phyloP scores from a whole-genome alignment of 2,113 vertebrate genomes.

The Marcusenius ussheri region DNA sequence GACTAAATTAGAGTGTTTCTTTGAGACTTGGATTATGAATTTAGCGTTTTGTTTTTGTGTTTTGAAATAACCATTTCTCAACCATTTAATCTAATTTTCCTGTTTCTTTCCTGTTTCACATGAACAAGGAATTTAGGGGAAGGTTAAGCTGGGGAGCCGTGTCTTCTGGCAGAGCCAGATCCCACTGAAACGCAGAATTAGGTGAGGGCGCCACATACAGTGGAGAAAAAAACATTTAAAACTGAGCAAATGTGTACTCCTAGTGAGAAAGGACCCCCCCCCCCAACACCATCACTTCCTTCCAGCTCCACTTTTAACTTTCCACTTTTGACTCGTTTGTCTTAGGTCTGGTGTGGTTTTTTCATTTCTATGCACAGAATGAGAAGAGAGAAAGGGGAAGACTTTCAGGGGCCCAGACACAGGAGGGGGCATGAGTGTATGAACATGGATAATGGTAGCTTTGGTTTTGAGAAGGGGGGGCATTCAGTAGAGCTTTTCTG shows the following conservation, averaged over 20 bases:
- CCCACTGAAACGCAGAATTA: neutral
- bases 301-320: slow-evolving; percentile 39
- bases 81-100: neutral
- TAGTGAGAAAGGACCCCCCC: slow-evolving; percentile 25
- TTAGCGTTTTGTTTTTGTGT: neutral
- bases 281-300: slow-evolving; percentile 43
- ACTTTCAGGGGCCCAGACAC: neutral
- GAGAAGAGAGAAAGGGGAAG: neutral
- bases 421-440: neutral
- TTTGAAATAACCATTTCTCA: slow-evolving; percentile 7
- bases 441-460: neutral
- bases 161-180: neutral
- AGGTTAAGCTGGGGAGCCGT: neutral
- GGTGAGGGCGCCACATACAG: neutral
- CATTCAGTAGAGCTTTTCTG: neutral
- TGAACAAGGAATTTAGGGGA: neutral
- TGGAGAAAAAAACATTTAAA: slow-evolving; percentile 28
- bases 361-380: slow-evolving; percentile 34
- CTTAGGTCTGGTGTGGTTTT: slow-evolving; percentile 43
- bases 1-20: neutral
- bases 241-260: slow-evolving; percentile 32
- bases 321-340: slow-evolving; percentile 44
- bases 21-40: neutral
- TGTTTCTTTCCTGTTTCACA: slow-evolving; percentile 7
- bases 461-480: neutral